Evolutionary conservation across 2,113 vertebrate species (phyloP), one percentile per base, ranked within the genome.

Genomic region (Jacana jacana): DNA sequence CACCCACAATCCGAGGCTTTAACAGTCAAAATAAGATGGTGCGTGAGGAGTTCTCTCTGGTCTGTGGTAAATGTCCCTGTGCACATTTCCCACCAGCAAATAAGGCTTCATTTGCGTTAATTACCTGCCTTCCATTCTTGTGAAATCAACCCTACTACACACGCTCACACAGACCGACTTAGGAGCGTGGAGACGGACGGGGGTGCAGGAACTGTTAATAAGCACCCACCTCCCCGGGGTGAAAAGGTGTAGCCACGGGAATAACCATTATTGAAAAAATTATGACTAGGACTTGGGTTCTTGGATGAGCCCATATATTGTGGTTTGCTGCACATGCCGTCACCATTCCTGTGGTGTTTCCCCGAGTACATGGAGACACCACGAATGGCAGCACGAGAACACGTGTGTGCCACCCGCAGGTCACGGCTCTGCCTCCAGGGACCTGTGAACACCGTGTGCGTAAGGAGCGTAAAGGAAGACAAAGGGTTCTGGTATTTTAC

Each of bases 291-390:
- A 9, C 14, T 64, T 30, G 17, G 2, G 0, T 3, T 39, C 68
- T 86, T 57, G 37, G 6, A 27, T 83, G 28, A 60, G 37, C 14
- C 9, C 31, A 13, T 17, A 2, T 8, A 14, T 28, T 27, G 14
- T 49, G 55, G 5, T 15, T 72, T 82, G 33, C 30, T 0, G 0
- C 51, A 15, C 24, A 12, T 0, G 1, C 2, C 23, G 60, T 28
- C 51, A 13, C 6, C 48, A 35, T 54, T 58, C 44, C 24, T 7
- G 23, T 23, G 10, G 33, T 66, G 40, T 30, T 87, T 81, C 89
- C 37, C 72, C 35, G 65, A 65, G 8, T 6, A 6, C 33, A 4
- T 8, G 39, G 40, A n/a, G 48, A 17, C 15, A 1, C 18, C 11
- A 12, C 12, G 6, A 31, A 71, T 13, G 17, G 46, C 69, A 30